phyloP scores from a whole-genome alignment of 2,113 vertebrate genomes.

The Aplodontia rufa region DNA sequence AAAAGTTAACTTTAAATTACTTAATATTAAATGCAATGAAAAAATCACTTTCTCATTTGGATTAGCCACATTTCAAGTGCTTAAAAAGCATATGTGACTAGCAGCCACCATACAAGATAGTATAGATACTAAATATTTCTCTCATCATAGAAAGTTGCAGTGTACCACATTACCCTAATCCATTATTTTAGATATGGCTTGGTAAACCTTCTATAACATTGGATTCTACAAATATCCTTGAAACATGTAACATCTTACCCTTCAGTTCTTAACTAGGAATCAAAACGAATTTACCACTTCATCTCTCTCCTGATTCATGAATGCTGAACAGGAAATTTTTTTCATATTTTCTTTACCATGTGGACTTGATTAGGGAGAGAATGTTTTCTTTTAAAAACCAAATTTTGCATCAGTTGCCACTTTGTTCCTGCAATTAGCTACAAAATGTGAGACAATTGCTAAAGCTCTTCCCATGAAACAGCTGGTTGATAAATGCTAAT shows the following conservation, averaged over 20 bases:
- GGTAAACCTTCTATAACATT: background rate
- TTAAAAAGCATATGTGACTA: background rate
- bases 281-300: conserved; percentile 54
- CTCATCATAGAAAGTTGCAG: background rate
- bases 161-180: background rate
- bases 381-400: conserved; percentile 64
- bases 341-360: conserved; percentile 49
- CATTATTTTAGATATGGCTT: background rate
- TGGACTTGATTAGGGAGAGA: conserved; percentile 34
- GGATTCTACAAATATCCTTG: conserved; percentile 10
- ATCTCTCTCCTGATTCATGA: conserved; percentile 61
- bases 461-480: conserved; percentile 61
- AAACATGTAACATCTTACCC: conserved; percentile 68
- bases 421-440: conserved; percentile 69
- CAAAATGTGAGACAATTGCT: conserved; percentile 67
- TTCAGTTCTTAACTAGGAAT: conserved; percentile 79
- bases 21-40: conserved; percentile 1
- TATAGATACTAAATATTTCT: background rate
- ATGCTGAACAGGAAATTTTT: conserved; percentile 39
- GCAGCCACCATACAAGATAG: background rate
- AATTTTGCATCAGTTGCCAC: conserved; percentile 27
- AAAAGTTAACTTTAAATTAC: background rate
- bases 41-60: background rate
- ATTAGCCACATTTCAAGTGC: background rate
- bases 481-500: conserved; percentile 54